Evolutionary conservation across 2,888 invertebrate genomes (phyloP).

Genomic region (Periphyllus acericola): DNA sequence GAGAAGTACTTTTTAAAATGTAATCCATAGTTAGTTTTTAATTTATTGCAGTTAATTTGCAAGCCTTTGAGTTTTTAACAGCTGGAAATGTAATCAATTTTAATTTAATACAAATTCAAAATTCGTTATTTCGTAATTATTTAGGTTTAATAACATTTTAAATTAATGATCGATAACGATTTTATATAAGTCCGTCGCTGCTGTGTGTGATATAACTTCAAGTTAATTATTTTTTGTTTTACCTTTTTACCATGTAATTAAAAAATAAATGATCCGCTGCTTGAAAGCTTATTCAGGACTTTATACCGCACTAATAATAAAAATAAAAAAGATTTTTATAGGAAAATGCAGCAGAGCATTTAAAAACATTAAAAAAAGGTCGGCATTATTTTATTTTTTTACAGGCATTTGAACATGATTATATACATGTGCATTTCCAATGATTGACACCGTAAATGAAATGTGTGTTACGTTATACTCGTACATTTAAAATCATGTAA

Average conservation of each 20-base stretch:
- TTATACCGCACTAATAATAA: too few species aligned
- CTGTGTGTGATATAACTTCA: not conserved
- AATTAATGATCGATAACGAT: not conserved
- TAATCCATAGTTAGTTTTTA: not conserved
- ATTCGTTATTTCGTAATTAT: not conserved
- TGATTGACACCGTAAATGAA: not conserved
- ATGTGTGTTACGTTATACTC: not conserved
- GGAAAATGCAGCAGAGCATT: not conserved
- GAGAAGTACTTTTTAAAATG: not conserved
- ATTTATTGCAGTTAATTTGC: slow-evolving; percentile 8
- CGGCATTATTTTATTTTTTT: not conserved
- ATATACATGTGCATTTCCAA: not conserved
- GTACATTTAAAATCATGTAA: not conserved
- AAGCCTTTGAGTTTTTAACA: not conserved
- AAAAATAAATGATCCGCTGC: slow-evolving; percentile 9
- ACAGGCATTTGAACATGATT: not conserved
- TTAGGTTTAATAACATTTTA: not conserved
- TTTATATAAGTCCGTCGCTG: not conserved
- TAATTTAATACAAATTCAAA: not conserved
- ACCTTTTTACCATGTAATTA: slow-evolving; percentile 13
- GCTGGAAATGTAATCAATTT: not conserved
- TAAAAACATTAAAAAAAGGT: not conserved
- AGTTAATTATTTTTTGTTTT: slow-evolving; percentile 17
- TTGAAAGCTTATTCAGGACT: slow-evolving; percentile 8
- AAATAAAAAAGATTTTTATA: not conserved